Evolutionary conservation across 2,113 vertebrate genomes (phyloP).

Genomic region (Sigmodon hispidus): DNA sequence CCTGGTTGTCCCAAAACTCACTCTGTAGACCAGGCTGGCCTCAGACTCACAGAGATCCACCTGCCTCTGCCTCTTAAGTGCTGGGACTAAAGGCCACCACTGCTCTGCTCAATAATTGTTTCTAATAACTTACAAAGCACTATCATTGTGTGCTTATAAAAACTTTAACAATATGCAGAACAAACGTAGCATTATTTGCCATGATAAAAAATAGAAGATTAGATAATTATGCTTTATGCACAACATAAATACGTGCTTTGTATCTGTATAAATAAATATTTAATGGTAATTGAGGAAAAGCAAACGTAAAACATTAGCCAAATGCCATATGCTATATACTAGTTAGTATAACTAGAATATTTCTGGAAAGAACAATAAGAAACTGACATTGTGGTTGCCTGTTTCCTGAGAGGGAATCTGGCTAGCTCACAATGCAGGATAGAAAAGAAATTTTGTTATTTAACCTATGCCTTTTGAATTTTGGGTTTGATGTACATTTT

Average conservation of each 20-base stretch:
- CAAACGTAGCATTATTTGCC: not conserved
- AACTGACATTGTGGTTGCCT: not conserved
- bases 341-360: not conserved
- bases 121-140: not conserved
- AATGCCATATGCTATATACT: not conserved
- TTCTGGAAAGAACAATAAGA: not conserved
- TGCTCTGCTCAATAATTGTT: not conserved
- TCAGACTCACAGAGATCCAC: too few relatives aligned
- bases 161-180: not conserved
- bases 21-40: too few relatives aligned
- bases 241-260: not conserved
- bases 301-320: not conserved
- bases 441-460: not conserved
- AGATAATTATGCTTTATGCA: not conserved
- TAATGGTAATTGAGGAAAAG: not conserved
- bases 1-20: too few relatives aligned
- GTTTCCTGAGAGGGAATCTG: not conserved
- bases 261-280: not conserved
- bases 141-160: not conserved
- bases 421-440: too few relatives aligned
- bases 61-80: too few relatives aligned
- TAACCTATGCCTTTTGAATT: not conserved
- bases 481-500: not conserved
- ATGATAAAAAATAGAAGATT: not conserved
- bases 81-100: too few relatives aligned